Conservation (phyloP, 2,113 vertebrate species). For the Chiloscyllium plagiosum region DNA sequence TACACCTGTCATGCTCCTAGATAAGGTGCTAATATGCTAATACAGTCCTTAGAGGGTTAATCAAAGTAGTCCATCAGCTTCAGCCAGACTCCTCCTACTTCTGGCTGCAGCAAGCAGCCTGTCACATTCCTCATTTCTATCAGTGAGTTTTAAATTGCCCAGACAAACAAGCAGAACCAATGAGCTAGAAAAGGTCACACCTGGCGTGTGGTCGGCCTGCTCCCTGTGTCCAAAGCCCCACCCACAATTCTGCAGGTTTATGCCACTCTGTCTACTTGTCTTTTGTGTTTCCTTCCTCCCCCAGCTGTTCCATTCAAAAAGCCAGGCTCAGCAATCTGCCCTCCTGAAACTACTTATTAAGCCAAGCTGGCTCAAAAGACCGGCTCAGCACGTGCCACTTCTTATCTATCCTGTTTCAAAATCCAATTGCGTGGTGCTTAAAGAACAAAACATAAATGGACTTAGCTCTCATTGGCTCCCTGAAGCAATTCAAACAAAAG, state of each 20-base stretch:
- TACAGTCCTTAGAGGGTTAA: constrained; percentile 40
- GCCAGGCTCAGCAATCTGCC: constrained; percentile 40
- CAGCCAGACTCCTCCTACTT: constrained; percentile 37
- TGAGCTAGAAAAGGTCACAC: constrained; percentile 49
- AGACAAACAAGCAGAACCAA: constrained; percentile 45
- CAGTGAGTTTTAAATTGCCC: constrained; percentile 43
- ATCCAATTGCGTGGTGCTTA: constrained; percentile 53
- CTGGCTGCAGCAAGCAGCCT: constrained; percentile 38
- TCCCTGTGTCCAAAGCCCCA: constrained; percentile 44
- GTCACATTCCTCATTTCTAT: constrained; percentile 41
- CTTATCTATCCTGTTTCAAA: constrained; percentile 60
- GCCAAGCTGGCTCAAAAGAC: constrained; percentile 52
- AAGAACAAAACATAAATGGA: constrained; percentile 55
- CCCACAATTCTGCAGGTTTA: constrained; percentile 45
- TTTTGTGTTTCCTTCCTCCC: constrained; percentile 53
- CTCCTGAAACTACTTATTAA: constrained; percentile 47
- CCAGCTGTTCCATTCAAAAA: constrained; percentile 55
- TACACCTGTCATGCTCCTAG: constrained; percentile 33
- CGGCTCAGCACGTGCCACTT: constrained; percentile 51
- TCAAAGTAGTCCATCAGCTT: constrained; percentile 22
- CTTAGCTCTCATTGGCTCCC: constrained; percentile 59
- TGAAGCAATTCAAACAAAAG: constrained; percentile 74
- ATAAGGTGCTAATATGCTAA: constrained; percentile 35
- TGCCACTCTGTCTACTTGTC: constrained; percentile 46
- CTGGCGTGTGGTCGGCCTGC: constrained; percentile 47